Evolutionary conservation across 2,797 vertebrate species (phyloP).

Genomic region (Sebastes cheni): DNA sequence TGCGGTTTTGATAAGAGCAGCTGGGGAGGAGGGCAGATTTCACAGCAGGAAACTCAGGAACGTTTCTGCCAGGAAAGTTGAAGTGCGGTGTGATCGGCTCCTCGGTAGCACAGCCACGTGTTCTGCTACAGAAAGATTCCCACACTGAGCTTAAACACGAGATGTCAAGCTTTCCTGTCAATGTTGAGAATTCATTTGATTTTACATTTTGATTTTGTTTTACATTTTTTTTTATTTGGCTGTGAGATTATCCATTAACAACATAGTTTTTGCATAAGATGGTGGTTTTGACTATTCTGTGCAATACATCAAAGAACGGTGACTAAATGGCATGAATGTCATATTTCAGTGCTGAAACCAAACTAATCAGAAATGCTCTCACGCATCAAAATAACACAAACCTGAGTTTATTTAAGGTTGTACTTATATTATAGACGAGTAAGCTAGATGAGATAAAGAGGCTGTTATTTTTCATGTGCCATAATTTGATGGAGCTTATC

Average conservation of each 20-base stretch:
- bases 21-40: constrained; percentile 67
- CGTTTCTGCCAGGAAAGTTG: constrained; percentile 70
- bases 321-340: constrained; percentile 64
- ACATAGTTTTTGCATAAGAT: constrained; percentile 18
- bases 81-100: constrained; percentile 32
- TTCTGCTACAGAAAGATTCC: constrained; percentile 7
- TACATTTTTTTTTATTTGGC: neutral
- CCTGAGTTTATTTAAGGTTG: constrained; percentile 26
- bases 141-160: neutral
- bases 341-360: constrained; percentile 73
- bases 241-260: constrained; percentile 20
- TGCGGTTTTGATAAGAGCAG: constrained; percentile 70
- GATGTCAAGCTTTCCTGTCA: constrained; percentile 21
- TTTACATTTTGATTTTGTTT: neutral
- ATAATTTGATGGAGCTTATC: constrained; percentile 46
- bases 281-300: constrained; percentile 51
- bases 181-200: constrained; percentile 1
- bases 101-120: constrained; percentile 15
- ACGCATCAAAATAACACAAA: constrained; percentile 40
- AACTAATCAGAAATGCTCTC: constrained; percentile 61
- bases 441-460: constrained; percentile 30
- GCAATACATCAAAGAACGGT: constrained; percentile 58
- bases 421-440: constrained; percentile 9
- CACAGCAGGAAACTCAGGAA: constrained; percentile 72
- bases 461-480: constrained; percentile 63